Percentiles rank a stretch among this genome's conserved stretches.
Evolutionary conservation across 2,113 vertebrate genomes (phyloP).

Genomic region (Lepus europaeus): DNA sequence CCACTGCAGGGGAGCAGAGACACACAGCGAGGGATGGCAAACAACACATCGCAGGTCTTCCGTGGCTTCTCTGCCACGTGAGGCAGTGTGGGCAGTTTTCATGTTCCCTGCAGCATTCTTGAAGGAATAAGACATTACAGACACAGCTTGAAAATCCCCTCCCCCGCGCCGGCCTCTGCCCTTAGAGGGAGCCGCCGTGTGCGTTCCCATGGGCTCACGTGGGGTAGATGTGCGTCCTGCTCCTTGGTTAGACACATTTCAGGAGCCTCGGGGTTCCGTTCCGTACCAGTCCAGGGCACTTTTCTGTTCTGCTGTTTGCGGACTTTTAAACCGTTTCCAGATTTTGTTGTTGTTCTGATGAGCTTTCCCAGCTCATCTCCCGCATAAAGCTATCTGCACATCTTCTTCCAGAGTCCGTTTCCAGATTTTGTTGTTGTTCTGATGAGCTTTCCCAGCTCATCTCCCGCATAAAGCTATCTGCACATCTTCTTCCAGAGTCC

Average conservation of each 20-base stretch:
- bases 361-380: too few species aligned
- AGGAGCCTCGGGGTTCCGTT: too few species aligned
- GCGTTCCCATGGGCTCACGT: too few species aligned
- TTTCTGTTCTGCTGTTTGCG: conserved; percentile 1
- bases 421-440: not conserved
- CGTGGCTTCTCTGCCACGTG: not conserved
- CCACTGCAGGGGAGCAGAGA: not conserved
- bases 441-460: too few species aligned
- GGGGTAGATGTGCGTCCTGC: too few species aligned
- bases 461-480: too few species aligned
- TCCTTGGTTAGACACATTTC: too few species aligned
- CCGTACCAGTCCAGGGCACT: too few species aligned
- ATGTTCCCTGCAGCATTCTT: too few species aligned
- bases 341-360: not conserved
- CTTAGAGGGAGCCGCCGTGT: not conserved
- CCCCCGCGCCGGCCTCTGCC: not conserved
- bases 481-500: not conserved
- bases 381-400: too few species aligned
- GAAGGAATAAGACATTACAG: not conserved
- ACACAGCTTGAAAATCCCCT: not conserved
- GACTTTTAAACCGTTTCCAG: not conserved
- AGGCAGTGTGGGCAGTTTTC: too few species aligned
- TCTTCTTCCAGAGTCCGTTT: not conserved
- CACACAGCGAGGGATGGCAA: not conserved
- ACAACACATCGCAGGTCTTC: too few species aligned